A percentile compares a stretch with the other conserved stretches of the same genome.
Conservation (phyloP, 2,797 vertebrate species). For the Myiotriccus ornatus region DNA sequence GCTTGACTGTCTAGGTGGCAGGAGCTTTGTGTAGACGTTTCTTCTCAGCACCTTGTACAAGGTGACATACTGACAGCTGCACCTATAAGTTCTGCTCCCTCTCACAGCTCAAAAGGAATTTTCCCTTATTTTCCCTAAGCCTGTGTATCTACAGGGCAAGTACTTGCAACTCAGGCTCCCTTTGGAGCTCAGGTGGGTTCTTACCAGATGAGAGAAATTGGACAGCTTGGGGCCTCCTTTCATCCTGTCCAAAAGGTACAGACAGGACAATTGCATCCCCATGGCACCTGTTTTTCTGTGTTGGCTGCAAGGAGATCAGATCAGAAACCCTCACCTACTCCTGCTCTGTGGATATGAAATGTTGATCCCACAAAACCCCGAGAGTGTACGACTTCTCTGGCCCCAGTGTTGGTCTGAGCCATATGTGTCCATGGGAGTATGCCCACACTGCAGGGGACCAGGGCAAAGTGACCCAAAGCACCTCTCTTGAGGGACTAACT, state of each 20-base stretch:
- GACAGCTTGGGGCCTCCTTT: neutral
- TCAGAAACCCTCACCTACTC: neutral
- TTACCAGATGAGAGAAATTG: neutral
- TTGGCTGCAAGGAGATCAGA: neutral
- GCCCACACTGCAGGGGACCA: accelerated
- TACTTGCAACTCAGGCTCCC: neutral
- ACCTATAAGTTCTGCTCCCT: neutral
- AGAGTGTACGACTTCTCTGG: neutral
- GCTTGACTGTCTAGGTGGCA: neutral
- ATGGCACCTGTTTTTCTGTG: neutral
- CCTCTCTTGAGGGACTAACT: neutral
- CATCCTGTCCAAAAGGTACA: neutral
- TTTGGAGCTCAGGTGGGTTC: neutral
- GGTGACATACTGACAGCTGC: neutral
- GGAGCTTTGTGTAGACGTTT: neutral
- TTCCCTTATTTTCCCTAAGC: neutral
- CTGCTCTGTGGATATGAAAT: neutral
- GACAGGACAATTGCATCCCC: neutral
- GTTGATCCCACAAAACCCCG: neutral
- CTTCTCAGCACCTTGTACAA: neutral
- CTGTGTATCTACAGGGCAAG: neutral
- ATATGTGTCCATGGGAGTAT: neutral
- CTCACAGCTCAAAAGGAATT: neutral
- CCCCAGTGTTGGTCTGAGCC: neutral
- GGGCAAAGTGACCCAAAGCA: neutral